phyloP scores from a whole-genome alignment of 2,113 vertebrate species.

The Microtus montanus region DNA sequence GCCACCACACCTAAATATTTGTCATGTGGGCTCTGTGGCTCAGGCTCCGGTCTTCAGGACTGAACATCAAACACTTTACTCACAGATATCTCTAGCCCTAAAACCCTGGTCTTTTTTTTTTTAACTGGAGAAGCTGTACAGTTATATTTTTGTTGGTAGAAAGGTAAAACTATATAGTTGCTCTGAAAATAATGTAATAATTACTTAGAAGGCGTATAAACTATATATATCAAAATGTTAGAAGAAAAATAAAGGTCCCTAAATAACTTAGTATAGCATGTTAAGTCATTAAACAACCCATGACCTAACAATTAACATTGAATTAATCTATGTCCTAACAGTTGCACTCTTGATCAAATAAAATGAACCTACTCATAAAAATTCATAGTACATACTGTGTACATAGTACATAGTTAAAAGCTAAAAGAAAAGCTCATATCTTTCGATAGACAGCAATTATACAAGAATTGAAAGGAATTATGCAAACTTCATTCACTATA shows the following conservation, averaged over 20 bases:
- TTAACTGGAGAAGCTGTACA: background rate
- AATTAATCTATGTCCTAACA: background rate
- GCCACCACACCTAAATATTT: background rate
- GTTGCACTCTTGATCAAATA: background rate
- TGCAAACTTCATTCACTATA: background rate
- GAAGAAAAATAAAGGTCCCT: background rate
- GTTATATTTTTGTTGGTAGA: background rate
- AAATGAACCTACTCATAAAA: background rate
- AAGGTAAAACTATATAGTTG: background rate
- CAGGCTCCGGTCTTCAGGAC: too few species aligned
- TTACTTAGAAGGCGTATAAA: background rate
- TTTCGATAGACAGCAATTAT: background rate
- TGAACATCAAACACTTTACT: background rate
- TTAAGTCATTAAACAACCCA: background rate
- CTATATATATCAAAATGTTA: background rate
- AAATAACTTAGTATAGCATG: background rate
- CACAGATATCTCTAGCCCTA: background rate
- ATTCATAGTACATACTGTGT: background rate
- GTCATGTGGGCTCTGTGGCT: background rate
- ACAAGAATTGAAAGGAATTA: background rate
- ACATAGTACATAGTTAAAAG: background rate
- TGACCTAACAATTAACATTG: background rate
- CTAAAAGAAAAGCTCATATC: background rate
- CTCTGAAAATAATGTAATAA: conserved; percentile 29
- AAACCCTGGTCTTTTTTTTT: background rate